These are phyloP conservation scores for Mastomys coucha DNA, from an alignment of 2,113 vertebrate species.

Conservation along the genomic window DNA sequence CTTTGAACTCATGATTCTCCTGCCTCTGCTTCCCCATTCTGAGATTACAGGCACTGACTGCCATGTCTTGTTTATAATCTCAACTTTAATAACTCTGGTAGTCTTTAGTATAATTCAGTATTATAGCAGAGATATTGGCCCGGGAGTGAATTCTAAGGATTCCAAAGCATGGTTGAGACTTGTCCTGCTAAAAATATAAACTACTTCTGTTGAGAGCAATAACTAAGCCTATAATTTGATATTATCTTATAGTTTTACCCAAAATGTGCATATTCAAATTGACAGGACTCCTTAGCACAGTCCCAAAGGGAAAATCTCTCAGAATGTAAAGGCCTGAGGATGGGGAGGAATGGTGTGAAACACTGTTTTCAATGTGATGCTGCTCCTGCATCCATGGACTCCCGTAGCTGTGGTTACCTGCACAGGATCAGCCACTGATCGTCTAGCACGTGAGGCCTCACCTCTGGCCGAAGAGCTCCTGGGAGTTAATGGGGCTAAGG, in stretches of 20 bases:
- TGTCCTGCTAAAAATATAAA: not conserved
- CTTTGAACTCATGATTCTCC: not conserved
- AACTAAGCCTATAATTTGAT: slow-evolving; percentile 4
- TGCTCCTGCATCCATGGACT: not conserved
- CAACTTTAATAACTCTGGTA: slow-evolving; percentile 29
- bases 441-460: not conserved
- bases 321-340: not conserved
- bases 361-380: not conserved
- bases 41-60: not conserved
- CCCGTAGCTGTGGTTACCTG: not conserved
- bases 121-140: not conserved
- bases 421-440: not conserved
- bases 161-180: not conserved
- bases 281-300: not conserved
- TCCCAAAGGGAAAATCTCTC: not conserved
- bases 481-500: not conserved
- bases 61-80: not conserved
- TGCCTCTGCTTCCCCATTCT: not conserved
- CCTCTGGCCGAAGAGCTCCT: not conserved
- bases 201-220: not conserved
- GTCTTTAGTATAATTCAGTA: not conserved
- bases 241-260: not conserved
- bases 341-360: not conserved
- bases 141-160: not conserved
- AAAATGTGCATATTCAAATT: slow-evolving; percentile 6